Base-by-base conservation (phyloP, 2,113 vertebrate genomes). In the Microcebus jonahi region DNA sequence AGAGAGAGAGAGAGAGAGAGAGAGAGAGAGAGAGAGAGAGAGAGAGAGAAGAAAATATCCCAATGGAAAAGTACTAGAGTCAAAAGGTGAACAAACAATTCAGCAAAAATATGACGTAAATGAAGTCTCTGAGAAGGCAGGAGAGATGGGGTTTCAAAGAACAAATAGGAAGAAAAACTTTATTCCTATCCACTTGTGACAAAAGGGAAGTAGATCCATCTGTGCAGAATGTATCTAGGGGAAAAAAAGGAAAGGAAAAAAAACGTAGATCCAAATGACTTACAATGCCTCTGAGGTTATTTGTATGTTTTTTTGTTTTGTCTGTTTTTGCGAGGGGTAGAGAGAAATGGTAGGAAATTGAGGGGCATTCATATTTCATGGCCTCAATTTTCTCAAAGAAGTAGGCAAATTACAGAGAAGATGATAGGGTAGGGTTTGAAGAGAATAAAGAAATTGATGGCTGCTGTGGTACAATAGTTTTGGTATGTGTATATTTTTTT, bases 21-120 rank as follows among this genome's bases (percentile, higher is more conserved):
- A 48, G 11, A 12, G 8, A 48, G 11, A 48, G 48, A 11, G 11
- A 48, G 10, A 53, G 15, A 53, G 14, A 53, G 17, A 53, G 15
- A 17, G 17, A 53, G 53, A 53, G 5, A 55, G 34, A 65, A 50
- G 55, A 20, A 57, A 57, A 57, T 57, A 57, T 57, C 85, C 42
- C 81, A 81, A 50, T 63, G 85, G 34, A 88, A 94, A 89, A 82
- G 29, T 83, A 88, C 29, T 53, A 73, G 12, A 83, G 48, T 83
- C n/a, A 77, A 92, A 68, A 88, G 34, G 42, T 73, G n/a, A 94
- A 83, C 29, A 75, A 81, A 73, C 17, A 87, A 82, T 65, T 86
- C 53, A 82, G 39, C 12, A 61, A 93, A 93, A 59, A 18, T 13
- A 85, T 63, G 29, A 79, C 25, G 5, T 29, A 77, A 68, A 15